Percentiles rank a stretch among this genome's conserved stretches.
Conservation (phyloP, 2,888 invertebrate species). For the Dusona sp. region DNA sequence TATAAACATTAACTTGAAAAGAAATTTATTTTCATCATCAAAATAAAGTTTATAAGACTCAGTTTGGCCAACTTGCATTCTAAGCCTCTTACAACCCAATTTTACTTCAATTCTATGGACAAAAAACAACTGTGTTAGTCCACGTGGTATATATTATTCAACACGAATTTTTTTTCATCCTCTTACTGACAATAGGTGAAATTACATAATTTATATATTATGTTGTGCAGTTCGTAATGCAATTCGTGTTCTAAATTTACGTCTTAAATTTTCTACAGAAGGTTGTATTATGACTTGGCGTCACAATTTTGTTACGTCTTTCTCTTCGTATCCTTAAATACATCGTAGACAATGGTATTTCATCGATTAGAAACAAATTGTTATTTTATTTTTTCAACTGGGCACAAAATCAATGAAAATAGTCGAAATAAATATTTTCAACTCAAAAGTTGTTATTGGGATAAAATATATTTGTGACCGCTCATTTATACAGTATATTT, state of each 20-base stretch:
- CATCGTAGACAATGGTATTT: not conserved
- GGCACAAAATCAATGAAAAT: not conserved
- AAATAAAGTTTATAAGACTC: constrained; percentile 20
- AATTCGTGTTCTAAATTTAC: too few relatives aligned
- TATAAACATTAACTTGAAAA: constrained; percentile 12
- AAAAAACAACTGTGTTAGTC: constrained; percentile 2
- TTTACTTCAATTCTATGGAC: not conserved
- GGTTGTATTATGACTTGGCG: not conserved
- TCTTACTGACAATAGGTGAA: not conserved
- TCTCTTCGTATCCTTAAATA: not conserved
- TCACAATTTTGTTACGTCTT: too few relatives aligned
- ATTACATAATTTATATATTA: too few relatives aligned
- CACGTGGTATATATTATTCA: not conserved
- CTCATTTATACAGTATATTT: too few relatives aligned
- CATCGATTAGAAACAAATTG: not conserved
- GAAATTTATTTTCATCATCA: constrained; percentile 24
- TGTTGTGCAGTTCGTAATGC: too few relatives aligned
- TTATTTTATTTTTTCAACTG: not conserved
- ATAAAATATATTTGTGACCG: too few relatives aligned
- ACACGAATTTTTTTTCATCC: not conserved
- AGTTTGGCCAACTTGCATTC: not conserved
- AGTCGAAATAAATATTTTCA: not conserved
- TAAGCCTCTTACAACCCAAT: not conserved
- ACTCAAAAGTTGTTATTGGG: not conserved
- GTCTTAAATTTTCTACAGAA: not conserved